Evolutionary conservation across 92 coral and sea anemone genomes (phyloP).

Genomic region (Muricea muricata): DNA sequence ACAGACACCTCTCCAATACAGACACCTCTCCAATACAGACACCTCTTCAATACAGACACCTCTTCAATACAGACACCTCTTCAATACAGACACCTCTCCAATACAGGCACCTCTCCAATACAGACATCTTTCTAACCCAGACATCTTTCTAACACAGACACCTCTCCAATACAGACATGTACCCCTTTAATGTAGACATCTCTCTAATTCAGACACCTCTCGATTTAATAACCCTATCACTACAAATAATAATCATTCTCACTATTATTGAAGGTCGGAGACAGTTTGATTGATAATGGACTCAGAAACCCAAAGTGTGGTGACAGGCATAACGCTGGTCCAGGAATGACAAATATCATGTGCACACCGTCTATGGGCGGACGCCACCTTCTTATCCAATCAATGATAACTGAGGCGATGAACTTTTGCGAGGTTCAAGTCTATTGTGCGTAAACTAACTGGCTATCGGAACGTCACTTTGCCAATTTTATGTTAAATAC

Average conservation of each 20-base stretch:
- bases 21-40: no score
- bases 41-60: no score
- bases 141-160: no score
- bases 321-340: background rate
- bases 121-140: no score
- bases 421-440: constrained; percentile 11
- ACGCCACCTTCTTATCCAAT: background rate
- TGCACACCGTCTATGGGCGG: background rate
- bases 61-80: no score
- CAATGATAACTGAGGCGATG: background rate
- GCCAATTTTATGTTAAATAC: no score
- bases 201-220: no score
- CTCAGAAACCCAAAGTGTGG: constrained; percentile 24
- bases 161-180: background rate
- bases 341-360: background rate
- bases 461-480: no score
- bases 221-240: background rate
- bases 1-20: no score
- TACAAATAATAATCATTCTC: no score
- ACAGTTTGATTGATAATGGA: constrained; percentile 17
- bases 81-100: no score
- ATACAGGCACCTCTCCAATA: no score
- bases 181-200: background rate
- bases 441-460: background rate
- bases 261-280: background rate